Evolutionary conservation across 1,140 invertebrate species (phyloP).

Genomic region (Cardiocondyla obscurior): DNA sequence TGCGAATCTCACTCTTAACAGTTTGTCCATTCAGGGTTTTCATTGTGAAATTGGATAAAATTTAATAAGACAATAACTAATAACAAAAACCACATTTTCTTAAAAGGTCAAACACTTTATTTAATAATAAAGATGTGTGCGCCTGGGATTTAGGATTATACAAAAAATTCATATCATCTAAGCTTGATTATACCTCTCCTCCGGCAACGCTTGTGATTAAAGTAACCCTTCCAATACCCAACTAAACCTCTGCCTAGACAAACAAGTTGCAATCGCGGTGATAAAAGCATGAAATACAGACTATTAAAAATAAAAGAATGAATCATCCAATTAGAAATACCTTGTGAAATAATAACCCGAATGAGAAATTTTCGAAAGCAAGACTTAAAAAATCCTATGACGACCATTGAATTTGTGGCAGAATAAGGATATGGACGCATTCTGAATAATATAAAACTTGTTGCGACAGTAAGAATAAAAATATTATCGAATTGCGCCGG

Average conservation of each 20-base stretch:
- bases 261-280: conserved; percentile 79
- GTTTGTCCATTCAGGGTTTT: conserved; percentile 62
- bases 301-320: conserved; percentile 47
- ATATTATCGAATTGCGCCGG: conserved; percentile 27
- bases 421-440: conserved; percentile 41
- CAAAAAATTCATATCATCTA: conserved; percentile 74
- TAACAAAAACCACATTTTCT: conserved; percentile 67
- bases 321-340: conserved; percentile 60
- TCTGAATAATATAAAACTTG: conserved; percentile 38
- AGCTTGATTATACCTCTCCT: conserved; percentile 82
- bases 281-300: conserved; percentile 68
- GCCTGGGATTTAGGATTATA: conserved; percentile 69
- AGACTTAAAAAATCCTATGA: conserved; percentile 55
- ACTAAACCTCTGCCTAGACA: conserved; percentile 88
- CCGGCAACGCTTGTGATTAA: conserved; percentile 89
- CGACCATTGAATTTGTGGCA: not conserved
- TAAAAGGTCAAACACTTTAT: conserved; percentile 77
- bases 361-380: conserved; percentile 64
- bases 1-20: conserved; percentile 19
- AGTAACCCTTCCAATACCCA: conserved; percentile 91
- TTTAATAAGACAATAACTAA: conserved; percentile 57
- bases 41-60: conserved; percentile 52
- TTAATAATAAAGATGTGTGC: conserved; percentile 63
- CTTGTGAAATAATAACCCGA: conserved; percentile 58
- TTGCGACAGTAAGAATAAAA: conserved; percentile 39